Percentiles rank a stretch among this genome's conserved stretches.
phyloP scores from a whole-genome alignment of 2,797 vertebrate species.

The Streptopelia turtur region DNA sequence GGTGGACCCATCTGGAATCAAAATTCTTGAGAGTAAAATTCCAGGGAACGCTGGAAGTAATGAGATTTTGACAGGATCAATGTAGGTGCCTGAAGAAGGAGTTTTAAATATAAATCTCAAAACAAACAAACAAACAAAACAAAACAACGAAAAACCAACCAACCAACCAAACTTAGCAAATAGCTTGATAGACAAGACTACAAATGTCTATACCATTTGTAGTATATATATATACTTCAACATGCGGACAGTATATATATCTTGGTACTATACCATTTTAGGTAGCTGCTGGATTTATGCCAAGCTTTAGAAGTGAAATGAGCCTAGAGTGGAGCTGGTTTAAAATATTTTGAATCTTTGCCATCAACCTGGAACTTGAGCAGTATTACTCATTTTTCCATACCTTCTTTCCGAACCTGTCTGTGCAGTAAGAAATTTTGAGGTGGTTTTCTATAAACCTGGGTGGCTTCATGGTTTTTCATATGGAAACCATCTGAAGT shows the following conservation, averaged over 20 bases:
- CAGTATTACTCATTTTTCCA: slow-evolving; percentile 57
- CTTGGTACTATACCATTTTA: slow-evolving; percentile 34
- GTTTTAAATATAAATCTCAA: background rate
- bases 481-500: slow-evolving; percentile 40
- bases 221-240: too few relatives aligned
- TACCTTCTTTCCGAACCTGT: slow-evolving; percentile 51
- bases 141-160: background rate
- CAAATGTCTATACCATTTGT: too few relatives aligned
- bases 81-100: background rate
- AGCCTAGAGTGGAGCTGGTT: slow-evolving; percentile 33
- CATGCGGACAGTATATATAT: too few relatives aligned
- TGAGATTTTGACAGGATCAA: slow-evolving; percentile 11
- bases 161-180: background rate
- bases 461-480: slow-evolving; percentile 24
- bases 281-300: slow-evolving; percentile 33
- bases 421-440: slow-evolving; percentile 38
- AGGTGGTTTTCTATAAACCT: slow-evolving; percentile 57
- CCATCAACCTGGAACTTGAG: slow-evolving; percentile 46
- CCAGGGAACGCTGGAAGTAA: background rate
- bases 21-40: background rate
- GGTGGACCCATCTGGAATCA: background rate
- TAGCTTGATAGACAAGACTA: background rate
- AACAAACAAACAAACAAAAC: background rate
- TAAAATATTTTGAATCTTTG: slow-evolving; percentile 54
- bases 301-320: slow-evolving; percentile 43